phyloP scores from a whole-genome alignment of 2,797 vertebrate species.

The Scleropages formosus region DNA sequence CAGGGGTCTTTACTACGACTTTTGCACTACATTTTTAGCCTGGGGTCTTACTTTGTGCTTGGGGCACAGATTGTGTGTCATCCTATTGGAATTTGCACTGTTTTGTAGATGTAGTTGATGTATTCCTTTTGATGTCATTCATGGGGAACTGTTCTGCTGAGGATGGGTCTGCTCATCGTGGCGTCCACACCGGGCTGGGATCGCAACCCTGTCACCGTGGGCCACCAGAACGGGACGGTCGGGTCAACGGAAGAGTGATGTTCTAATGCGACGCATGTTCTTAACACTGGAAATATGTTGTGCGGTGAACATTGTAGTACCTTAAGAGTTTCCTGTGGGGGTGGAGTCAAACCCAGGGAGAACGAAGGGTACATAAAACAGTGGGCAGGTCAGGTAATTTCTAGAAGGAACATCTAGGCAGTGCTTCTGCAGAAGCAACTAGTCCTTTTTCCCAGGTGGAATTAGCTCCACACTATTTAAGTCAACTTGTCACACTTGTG shows the following conservation, averaged over 20 bases:
- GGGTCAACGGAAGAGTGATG: too few species aligned
- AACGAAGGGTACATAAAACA: neutral
- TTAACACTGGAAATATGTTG: neutral
- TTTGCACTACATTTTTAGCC: constrained; percentile 46
- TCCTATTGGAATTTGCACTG: constrained; percentile 33
- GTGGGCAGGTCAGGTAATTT: neutral
- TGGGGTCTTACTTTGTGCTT: constrained; percentile 27
- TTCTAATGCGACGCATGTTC: neutral
- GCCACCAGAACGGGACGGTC: neutral
- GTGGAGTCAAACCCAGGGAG: neutral
- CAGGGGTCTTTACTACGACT: constrained; percentile 41
- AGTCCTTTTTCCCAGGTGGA: neutral
- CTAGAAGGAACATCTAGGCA: neutral
- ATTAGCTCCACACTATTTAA: too few species aligned
- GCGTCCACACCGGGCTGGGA: too few species aligned
- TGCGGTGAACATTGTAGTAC: neutral
- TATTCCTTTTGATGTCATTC: constrained; percentile 38
- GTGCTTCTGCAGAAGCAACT: neutral
- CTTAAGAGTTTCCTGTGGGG: neutral
- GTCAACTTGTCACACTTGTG: too few species aligned
- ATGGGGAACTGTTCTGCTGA: constrained; percentile 24
- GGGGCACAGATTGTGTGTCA: constrained; percentile 38
- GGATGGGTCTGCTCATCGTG: neutral
- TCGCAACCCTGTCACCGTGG: constrained; percentile 29
- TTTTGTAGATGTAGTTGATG: constrained; percentile 20